A percentile compares a stretch with the other conserved stretches of the same genome.
Evolutionary conservation across 2,797 vertebrate species (phyloP).

Genomic region (Xyrichtys novacula): DNA sequence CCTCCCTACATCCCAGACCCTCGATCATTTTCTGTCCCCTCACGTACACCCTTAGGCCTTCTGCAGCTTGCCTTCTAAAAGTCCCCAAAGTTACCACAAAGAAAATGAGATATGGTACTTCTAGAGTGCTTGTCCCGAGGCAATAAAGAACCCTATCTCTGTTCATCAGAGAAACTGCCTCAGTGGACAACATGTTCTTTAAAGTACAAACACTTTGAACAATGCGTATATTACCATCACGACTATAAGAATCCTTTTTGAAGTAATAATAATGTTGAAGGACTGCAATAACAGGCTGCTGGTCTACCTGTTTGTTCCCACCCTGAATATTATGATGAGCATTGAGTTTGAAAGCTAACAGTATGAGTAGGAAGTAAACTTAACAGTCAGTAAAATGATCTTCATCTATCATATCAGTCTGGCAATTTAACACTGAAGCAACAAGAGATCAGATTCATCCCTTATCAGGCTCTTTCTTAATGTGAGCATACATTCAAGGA

Average conservation of each 20-base stretch:
- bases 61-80: constrained; percentile 63
- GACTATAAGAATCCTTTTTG: neutral
- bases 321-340: neutral
- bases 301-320: neutral
- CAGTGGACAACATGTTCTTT: constrained; percentile 25
- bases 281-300: neutral
- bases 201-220: constrained; percentile 34
- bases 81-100: constrained; percentile 62
- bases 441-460: constrained; percentile 39
- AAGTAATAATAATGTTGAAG: neutral
- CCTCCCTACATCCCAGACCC: constrained; percentile 48
- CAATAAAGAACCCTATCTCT: constrained; percentile 37
- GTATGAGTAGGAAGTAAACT: neutral
- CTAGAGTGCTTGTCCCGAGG: constrained; percentile 39
- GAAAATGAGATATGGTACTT: constrained; percentile 61
- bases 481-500: constrained; percentile 68
- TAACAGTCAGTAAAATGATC: constrained; percentile 16
- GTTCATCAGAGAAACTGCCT: constrained; percentile 42
- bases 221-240: constrained; percentile 1
- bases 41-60: constrained; percentile 55
- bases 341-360: neutral
- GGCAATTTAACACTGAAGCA: constrained; percentile 7
- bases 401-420: constrained; percentile 1
- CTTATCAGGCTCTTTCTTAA: constrained; percentile 60
- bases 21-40: constrained; percentile 64